Base-by-base conservation (phyloP, 2,888 invertebrate species). In the Aelia acuminata region DNA sequence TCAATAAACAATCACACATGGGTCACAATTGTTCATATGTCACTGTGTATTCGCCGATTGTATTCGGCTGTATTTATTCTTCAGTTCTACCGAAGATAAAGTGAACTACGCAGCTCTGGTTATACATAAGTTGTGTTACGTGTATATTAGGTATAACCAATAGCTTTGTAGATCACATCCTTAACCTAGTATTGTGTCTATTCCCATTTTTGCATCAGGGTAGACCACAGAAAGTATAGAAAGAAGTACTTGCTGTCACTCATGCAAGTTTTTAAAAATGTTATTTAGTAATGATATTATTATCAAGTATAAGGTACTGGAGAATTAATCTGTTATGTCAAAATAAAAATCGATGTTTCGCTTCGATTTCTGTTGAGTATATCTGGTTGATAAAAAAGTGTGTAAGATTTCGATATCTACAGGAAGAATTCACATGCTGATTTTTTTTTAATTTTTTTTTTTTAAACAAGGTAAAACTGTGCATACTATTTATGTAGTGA, bases 181-280 rank as follows among this genome's bases (percentile, higher is more conserved):
- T 80, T 80, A 80, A 1, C 5, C 80, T 80, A 80, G n/a, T 75
- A 20, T 35, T 80, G 43, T 80, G 7, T 43, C 80, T 80, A n/a
- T 18, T 22, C n/a, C 80, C 80, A 22, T 80, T 80, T 43, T 80
- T 13, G n/a, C 43, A n/a, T 80, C 11, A n/a, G 80, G 80, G 80
- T 80, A 80, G 80, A 80, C 22, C 80, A 80, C 80, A 35, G 80
- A 22, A 80, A 80, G 15, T n/a, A 80, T 80, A 39, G 11, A 75
- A 75, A n/a, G 75, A n/a, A 13, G 22, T 47, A 47, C 80, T 80
- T 80, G 80, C 80, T 47, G 80, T 80, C 80, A 11, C n/a, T 11
- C 43, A 80, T 80, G 80, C 80, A 80, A 80, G 47, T 80, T 80
- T 80, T n/a, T 43, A 0, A 43, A n/a, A 47, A 39, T 80, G 80